Evolutionary conservation across 2,113 vertebrate genomes (phyloP).

Genomic region (Lipophrys pholis): DNA sequence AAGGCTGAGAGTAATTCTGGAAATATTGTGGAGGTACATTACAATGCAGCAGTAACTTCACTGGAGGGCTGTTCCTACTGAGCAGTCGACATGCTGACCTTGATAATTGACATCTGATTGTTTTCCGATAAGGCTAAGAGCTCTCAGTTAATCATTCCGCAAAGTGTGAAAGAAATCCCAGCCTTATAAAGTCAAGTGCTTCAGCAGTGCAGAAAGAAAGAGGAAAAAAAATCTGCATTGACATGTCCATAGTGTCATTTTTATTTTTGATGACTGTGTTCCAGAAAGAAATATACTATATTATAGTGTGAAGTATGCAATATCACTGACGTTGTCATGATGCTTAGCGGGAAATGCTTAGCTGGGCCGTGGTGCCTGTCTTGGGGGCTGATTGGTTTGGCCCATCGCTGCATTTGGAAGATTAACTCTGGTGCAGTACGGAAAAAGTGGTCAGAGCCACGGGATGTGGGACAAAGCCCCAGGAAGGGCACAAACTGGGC

Average conservation of each 20-base stretch:
- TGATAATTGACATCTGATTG: slow-evolving; percentile 51
- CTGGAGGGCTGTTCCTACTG: neutral
- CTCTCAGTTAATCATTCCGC: slow-evolving; percentile 38
- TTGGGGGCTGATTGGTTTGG: slow-evolving; percentile 67
- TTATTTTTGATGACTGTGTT: slow-evolving; percentile 5
- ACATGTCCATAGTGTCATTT: slow-evolving; percentile 16
- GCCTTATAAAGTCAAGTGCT: neutral
- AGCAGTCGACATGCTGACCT: slow-evolving; percentile 30
- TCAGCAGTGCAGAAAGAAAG: neutral
- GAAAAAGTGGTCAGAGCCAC: slow-evolving; percentile 58
- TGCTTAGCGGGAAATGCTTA: slow-evolving; percentile 54
- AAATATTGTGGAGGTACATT: neutral
- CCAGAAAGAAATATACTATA: neutral
- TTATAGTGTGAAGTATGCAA: neutral
- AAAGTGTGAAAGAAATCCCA: slow-evolving; percentile 2
- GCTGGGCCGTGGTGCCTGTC: slow-evolving; percentile 40
- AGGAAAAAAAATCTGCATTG: neutral
- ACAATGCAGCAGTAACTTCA: neutral
- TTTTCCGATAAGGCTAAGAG: slow-evolving; percentile 40
- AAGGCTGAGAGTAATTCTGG: slow-evolving; percentile 7
- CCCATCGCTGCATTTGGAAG: slow-evolving; percentile 72
- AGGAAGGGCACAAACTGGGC: slow-evolving; percentile 68
- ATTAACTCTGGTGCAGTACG: slow-evolving; percentile 75
- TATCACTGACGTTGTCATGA: slow-evolving; percentile 33
- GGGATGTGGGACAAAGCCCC: slow-evolving; percentile 60